phyloP scores from a whole-genome alignment of 2,888 invertebrate genomes.

The Calameuta filiformis region DNA sequence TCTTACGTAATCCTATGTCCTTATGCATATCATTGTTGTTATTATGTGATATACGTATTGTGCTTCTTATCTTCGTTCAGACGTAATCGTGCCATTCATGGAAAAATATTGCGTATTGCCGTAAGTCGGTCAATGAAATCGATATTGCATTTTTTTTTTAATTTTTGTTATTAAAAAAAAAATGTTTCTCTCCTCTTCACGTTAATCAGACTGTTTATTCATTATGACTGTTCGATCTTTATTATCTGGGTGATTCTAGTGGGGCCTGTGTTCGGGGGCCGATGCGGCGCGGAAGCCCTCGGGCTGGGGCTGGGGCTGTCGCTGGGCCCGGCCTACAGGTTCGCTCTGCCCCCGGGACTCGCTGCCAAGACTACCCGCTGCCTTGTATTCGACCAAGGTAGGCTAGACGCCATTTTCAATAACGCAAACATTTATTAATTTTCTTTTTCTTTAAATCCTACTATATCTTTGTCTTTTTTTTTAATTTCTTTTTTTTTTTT shows the following conservation, averaged over 20 bases:
- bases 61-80: no score
- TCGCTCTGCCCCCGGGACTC: conserved; percentile 66
- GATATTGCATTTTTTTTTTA: not conserved
- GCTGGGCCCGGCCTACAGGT: conserved; percentile 67
- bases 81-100: no score
- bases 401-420: conserved; percentile 62
- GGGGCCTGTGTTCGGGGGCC: conserved; percentile 67
- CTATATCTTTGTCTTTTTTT: no score
- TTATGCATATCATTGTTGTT: no score
- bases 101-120: not conserved
- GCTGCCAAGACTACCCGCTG: conserved; percentile 66
- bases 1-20: not conserved
- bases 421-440: conserved; percentile 26
- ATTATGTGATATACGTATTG: no score
- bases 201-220: conserved; percentile 30
- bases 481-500: no score
- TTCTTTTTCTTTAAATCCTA: no score
- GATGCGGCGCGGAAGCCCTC: conserved; percentile 67
- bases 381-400: conserved; percentile 68
- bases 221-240: conserved; percentile 47
- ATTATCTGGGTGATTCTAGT: conserved; percentile 65
- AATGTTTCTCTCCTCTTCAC: not conserved
- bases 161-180: no score
- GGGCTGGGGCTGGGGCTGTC: conserved; percentile 66
- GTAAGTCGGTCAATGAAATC: not conserved